Evolutionary conservation across 1,140 invertebrate genomes (phyloP).

Genomic region (Forficula auricularia): DNA sequence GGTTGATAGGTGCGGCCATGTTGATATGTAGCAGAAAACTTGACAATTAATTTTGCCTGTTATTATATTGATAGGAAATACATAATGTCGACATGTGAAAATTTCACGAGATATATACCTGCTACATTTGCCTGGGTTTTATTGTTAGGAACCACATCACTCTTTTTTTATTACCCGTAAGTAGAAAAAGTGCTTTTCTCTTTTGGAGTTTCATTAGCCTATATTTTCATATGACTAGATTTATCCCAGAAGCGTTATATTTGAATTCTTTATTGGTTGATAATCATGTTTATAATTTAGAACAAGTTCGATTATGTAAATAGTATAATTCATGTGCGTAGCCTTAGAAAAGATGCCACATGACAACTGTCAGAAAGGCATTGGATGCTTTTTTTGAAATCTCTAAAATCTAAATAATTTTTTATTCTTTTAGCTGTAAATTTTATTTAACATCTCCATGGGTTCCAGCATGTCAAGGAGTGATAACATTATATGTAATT

Average conservation of each 20-base stretch:
- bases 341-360: too few relatives aligned
- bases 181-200: constrained; percentile 30
- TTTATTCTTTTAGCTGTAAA: constrained; percentile 55
- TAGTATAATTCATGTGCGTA: too few relatives aligned
- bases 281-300: too few relatives aligned
- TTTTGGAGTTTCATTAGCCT: constrained; percentile 5
- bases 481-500: constrained; percentile 91
- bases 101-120: constrained; percentile 83
- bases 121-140: constrained; percentile 91
- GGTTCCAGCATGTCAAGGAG: constrained; percentile 80
- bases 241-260: too few relatives aligned
- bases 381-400: background rate
- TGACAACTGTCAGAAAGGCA: background rate
- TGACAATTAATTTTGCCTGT: constrained; percentile 32
- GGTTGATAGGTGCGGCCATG: constrained; percentile 36
- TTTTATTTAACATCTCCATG: constrained; percentile 70
- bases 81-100: constrained; percentile 85
- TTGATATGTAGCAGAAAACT: constrained; percentile 40
- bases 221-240: too few relatives aligned
- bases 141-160: constrained; percentile 69
- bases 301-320: too few relatives aligned
- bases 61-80: constrained; percentile 25
- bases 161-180: constrained; percentile 96
- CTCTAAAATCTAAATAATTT: background rate
- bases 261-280: too few relatives aligned